phyloP scores from a whole-genome alignment of 2,888 invertebrate species.

The Gryllus longicercus region DNA sequence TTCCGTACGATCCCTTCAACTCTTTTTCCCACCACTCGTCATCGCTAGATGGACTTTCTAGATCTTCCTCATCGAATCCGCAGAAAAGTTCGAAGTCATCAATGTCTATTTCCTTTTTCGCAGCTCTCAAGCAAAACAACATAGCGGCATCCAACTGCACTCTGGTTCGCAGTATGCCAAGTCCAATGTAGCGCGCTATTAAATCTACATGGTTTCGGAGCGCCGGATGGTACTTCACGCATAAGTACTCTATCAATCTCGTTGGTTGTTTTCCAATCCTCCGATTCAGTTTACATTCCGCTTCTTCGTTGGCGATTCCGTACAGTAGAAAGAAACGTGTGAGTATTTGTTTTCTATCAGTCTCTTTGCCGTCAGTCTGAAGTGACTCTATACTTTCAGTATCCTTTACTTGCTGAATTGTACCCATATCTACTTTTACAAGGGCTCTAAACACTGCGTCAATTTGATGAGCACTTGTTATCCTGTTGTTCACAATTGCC shows the following conservation, averaged over 20 bases:
- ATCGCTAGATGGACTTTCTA: too few species aligned
- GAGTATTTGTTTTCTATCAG: not conserved
- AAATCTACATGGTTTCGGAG: not conserved
- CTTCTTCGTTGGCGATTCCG: not conserved
- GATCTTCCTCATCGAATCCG: not conserved
- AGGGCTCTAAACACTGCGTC: not conserved
- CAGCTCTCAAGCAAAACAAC: not conserved
- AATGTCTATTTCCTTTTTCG: not conserved
- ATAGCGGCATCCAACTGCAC: not conserved
- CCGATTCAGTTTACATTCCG: not conserved
- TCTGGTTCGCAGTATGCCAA: not conserved
- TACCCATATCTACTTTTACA: not conserved
- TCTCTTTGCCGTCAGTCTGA: not conserved
- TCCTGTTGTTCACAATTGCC: not conserved
- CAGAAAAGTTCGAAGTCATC: not conserved
- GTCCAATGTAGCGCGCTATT: not conserved
- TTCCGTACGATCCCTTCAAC: too few species aligned
- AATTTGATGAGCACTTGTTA: not conserved
- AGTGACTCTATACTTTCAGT: not conserved
- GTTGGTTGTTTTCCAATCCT: not conserved
- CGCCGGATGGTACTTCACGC: not conserved
- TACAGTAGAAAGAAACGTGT: not conserved
- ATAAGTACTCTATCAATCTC: not conserved
- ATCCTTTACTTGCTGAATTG: not conserved
- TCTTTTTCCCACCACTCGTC: too few species aligned